Evolutionary conservation across 2,113 vertebrate genomes (phyloP), one percentile per base, ranked within the genome.

Genomic region (Lota lota): DNA sequence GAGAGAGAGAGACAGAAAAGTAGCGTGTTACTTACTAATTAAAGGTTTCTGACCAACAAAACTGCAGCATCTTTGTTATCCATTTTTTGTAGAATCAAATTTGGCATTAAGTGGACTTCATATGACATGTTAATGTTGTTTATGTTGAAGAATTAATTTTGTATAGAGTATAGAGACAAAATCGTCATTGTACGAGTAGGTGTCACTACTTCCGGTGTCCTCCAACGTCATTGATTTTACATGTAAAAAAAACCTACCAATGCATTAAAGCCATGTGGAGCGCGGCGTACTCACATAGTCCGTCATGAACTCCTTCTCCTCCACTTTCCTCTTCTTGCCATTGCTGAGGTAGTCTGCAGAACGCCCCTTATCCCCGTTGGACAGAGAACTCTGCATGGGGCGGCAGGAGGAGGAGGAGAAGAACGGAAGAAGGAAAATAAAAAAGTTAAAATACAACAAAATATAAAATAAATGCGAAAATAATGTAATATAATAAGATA

Each of bases 281-380:
- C 28, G 3, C 80, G 76, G 56, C 28, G 57, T 70, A 56, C 93
- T 85, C 82, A 96, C 95, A 5, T 97, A 97, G 79, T 96, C 95
- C 0, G 94, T 95, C 82, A 92, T 87, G 0, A 95, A 96, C 61
- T 96, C 95, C 80, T 96, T 96, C 82, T 97, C 95, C 1, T 97
- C 95, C 2, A 92, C 92, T 87, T 96, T 96, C 88, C 95, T 93
- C 89, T 97, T 97, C 88, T 96, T 97, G 87, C 92, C 93, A 16
- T 94, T 91, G 88, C 92, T 95, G 88, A 96, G 92, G 90, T 96
- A 97, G 83, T 97, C 95, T 0, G 95, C 87, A 20, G 89, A 66
- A 50, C 95, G 91, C 11, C 94, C 93, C 72, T 96, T 94, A 47
- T 96, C 95, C 66, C 95, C 94, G 0, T 93, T 93, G 78, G 91